Base-by-base conservation (phyloP, 2,888 invertebrate genomes). In the Cheilosia impressa region DNA sequence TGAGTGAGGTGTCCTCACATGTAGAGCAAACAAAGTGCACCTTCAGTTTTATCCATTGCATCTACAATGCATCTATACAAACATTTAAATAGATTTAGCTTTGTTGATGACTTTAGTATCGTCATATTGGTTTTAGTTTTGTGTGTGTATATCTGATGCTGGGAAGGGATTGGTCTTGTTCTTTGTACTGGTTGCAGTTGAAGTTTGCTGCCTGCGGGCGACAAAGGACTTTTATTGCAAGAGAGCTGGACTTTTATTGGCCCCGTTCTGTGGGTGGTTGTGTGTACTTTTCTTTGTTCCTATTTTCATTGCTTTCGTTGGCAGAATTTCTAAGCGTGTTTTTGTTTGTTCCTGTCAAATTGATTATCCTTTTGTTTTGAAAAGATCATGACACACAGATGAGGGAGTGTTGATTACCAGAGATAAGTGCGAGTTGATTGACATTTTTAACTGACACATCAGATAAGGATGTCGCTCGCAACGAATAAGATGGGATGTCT, bases 71-170 rank as follows among this genome's bases (percentile, higher is more conserved):
- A n/a, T n/a, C n/a, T 31, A 2, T 47, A 1, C n/a, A 47, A 17
- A 27, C 17, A 31, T 22, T 10, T 13, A 31, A 5, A 34, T 10
- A 31, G 15, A 27, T 57, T 22, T 66, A 17, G 65, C 57, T 52
- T 58, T 66, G 75, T 57, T 75, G 75, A 66, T 65, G 75, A 50
- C 27, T 63, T 73, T 73, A 63, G 55, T 73, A 62, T 73, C 19
- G 15, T 41, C 41, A 7, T 22, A 17, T 55, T 17, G 60, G 17
- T 45, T 13, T 52, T 52, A 4, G 24, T 52, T 52, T 52, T 52
- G 0, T 10, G 34, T 34, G 10, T 34, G 10, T 34, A 22, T 19
- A 19, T 17, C 41, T 31, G 45, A 13, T 17, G 43, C 7, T 57
- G 13, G 6, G 13, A 17, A 52, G 2, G 13, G 19, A n/a, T 24